These are phyloP conservation scores for Gymnorhina tibicen DNA, from an alignment of 2,113 vertebrate species.

Conservation along the genomic window DNA sequence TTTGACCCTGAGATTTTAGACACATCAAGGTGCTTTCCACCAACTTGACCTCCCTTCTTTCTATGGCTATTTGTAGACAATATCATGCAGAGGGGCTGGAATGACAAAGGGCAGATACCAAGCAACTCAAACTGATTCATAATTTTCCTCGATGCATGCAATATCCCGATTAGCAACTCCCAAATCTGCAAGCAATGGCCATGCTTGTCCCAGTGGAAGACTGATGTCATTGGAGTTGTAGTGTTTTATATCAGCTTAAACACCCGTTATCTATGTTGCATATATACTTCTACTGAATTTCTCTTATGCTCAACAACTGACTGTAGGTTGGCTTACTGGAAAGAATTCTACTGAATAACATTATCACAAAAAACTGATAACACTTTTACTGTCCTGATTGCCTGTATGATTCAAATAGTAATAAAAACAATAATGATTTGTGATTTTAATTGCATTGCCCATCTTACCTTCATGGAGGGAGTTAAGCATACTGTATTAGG, in stretches of 20 bases:
- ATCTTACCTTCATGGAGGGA: constrained; percentile 86
- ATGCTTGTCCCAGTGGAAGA: neutral
- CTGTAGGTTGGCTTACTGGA: neutral
- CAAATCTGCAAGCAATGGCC: neutral
- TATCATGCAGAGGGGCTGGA: neutral
- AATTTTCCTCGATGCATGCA: neutral
- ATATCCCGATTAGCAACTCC: neutral
- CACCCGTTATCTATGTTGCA: neutral
- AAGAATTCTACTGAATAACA: neutral
- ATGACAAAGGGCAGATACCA: neutral
- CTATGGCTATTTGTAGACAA: neutral
- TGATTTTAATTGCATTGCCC: neutral
- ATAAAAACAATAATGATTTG: neutral
- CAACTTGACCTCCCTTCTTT: neutral
- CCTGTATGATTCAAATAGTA: neutral
- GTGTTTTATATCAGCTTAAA: neutral
- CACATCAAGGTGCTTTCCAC: neutral
- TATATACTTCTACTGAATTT: neutral
- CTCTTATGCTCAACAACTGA: neutral
- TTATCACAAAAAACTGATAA: neutral
- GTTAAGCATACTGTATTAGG: constrained; percentile 81
- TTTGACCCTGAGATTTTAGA: neutral
- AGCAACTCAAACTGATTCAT: neutral
- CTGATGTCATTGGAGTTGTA: neutral
- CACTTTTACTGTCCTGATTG: neutral